Base-by-base conservation (phyloP, 2,888 invertebrate species). In the Julus scanicus region DNA sequence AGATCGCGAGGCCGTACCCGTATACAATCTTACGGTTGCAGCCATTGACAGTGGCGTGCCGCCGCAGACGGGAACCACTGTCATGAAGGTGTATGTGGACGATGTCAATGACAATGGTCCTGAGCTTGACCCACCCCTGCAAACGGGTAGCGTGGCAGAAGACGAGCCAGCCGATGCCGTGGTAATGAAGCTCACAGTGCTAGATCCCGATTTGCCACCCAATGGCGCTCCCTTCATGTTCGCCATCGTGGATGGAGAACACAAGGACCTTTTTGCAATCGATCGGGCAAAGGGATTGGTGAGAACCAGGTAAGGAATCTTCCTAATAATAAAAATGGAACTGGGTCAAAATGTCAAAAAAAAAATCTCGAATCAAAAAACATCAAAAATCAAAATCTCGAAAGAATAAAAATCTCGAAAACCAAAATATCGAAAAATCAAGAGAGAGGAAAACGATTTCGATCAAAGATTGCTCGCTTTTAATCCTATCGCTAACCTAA, bases 31-130 rank as follows among this genome's bases (percentile, higher is more conserved):
- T 87, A 95, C 95, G 39, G 93, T 98, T 37, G 97, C 97, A 2
- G 98, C 97, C 1, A 97, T 97, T 89, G 98, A 98, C 91, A 96
- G 96, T 8, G 98, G 98, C 0, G 92, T 94, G 15, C 98, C 98
- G 2, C 97, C 97, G 1, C 97, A 97, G 93, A 98, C 97, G 85
- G 98, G 97, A n/a, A 97, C 96, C 0, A 94, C 97, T 0, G 95
- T 95, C 0, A 96, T 98, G 0, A 95, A 95, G 91, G 95, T 98
- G 88, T 94, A 95, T 40, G 92, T 98, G 0, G 94, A 94, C 11
- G 98, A 98, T 92, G 94, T 97, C n/a, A 98, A 98, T 91, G 98
- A 98, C 91, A 98, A 98, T 91, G 97, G 97, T 0, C 98, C 98
- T 0, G 93, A 95, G 57, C 97, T 98, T 91, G 95, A 96, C 90